A percentile compares a stretch with the other conserved stretches of the same genome.
phyloP scores from a whole-genome alignment of 2,113 vertebrate species.

The Zapornia atra region DNA sequence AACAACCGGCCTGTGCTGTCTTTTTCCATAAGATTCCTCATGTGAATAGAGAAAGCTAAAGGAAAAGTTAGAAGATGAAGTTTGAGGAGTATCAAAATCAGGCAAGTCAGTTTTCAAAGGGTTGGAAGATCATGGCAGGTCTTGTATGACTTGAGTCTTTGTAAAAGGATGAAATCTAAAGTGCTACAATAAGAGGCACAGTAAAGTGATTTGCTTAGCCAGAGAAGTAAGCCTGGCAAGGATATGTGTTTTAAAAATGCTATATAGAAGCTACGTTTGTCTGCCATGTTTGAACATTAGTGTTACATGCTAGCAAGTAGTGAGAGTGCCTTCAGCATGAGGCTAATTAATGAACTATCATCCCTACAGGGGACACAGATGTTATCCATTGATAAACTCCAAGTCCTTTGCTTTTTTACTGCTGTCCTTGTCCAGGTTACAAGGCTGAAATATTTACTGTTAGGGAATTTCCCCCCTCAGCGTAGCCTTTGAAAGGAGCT shows the following conservation, averaged over 20 bases:
- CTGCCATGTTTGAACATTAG: background rate
- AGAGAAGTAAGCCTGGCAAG: background rate
- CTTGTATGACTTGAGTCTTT: background rate
- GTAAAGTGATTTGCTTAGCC: background rate
- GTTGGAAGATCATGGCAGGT: background rate
- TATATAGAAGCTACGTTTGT: fast-evolving
- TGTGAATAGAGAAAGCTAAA: background rate
- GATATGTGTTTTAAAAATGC: background rate
- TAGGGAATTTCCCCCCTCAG: background rate
- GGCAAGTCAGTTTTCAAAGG: background rate
- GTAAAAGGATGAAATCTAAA: background rate
- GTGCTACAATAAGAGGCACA: background rate
- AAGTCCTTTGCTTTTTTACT: background rate
- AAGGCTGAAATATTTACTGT: background rate
- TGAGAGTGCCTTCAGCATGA: background rate
- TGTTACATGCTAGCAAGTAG: background rate
- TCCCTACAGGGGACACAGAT: fast-evolving
- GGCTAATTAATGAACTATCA: background rate
- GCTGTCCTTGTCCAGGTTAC: background rate
- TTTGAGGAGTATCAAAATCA: background rate
- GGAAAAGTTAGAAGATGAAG: background rate
- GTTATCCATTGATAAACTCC: background rate
- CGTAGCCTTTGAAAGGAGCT: background rate
- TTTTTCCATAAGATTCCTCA: background rate
- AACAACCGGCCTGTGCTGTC: background rate